Conservation (phyloP, 2,888 invertebrate species). For the Patella pellucida region DNA sequence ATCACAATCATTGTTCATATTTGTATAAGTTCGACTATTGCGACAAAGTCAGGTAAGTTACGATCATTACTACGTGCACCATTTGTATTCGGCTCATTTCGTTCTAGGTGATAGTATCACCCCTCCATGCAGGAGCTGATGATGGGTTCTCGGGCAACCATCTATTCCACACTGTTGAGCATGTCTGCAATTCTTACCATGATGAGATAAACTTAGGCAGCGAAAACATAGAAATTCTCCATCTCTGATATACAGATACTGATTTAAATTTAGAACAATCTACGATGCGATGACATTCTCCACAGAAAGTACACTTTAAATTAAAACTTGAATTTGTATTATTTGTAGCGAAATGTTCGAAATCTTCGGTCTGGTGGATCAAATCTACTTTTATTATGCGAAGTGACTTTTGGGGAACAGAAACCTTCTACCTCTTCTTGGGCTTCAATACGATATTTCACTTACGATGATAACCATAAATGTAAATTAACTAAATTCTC, state of each 20-base stretch:
- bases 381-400: not conserved
- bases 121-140: not conserved
- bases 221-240: not conserved
- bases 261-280: not conserved
- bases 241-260: not conserved
- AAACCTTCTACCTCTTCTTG: constrained; percentile 2
- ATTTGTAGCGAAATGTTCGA: not conserved
- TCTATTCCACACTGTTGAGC: not conserved
- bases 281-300: not conserved
- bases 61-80: no score
- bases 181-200: not conserved
- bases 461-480: not conserved
- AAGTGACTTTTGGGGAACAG: not conserved
- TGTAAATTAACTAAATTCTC: not conserved
- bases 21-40: no score
- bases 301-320: not conserved
- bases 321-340: not conserved
- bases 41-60: no score
- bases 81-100: no score
- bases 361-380: not conserved
- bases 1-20: not conserved
- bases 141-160: not conserved
- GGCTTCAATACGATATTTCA: not conserved
- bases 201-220: not conserved
- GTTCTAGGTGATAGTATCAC: not conserved